phyloP scores from a whole-genome alignment of 1,140 invertebrate species.

The Dendrolimus kikuchii region DNA sequence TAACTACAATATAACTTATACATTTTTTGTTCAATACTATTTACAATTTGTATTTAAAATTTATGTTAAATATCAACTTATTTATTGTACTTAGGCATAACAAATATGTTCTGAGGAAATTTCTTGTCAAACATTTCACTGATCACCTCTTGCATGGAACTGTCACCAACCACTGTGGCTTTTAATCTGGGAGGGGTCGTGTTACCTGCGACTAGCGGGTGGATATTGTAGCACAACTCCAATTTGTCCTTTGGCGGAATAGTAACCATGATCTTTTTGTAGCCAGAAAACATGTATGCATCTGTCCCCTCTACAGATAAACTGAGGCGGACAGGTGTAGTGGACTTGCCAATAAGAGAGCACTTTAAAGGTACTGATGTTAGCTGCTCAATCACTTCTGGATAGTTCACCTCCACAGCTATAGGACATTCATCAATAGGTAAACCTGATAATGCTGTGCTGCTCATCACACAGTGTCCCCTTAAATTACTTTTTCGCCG shows the following conservation, averaged over 20 bases:
- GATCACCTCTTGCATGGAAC: conserved; percentile 51
- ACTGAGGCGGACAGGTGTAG: conserved; percentile 80
- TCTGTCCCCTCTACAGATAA: conserved; percentile 87
- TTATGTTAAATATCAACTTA: conserved; percentile 32
- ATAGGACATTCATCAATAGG: conserved; percentile 80
- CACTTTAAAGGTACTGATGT: conserved; percentile 81
- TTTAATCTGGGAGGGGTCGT: conserved; percentile 79
- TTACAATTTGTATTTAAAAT: conserved; percentile 41
- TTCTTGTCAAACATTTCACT: conserved; percentile 62
- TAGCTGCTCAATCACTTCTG: conserved; percentile 82
- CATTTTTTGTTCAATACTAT: conserved; percentile 56
- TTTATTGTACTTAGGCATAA: conserved; percentile 69
- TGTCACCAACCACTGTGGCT: conserved; percentile 71
- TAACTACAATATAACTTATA: conserved; percentile 56
- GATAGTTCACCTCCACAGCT: conserved; percentile 80
- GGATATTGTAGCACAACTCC: conserved; percentile 80
- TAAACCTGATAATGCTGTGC: conserved; percentile 71
- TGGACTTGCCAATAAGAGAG: conserved; percentile 81
- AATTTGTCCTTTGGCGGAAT: conserved; percentile 77
- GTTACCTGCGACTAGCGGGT: conserved; percentile 81
- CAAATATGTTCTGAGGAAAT: conserved; percentile 66
- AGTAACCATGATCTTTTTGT: conserved; percentile 85
- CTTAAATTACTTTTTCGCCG: conserved; percentile 73
- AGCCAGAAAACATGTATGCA: conserved; percentile 92
- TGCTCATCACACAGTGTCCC: conserved; percentile 55